A percentile compares a stretch with the other conserved stretches of the same genome.
Evolutionary conservation across 1,140 invertebrate genomes (phyloP).

Genomic region (Pararge aegeria): DNA sequence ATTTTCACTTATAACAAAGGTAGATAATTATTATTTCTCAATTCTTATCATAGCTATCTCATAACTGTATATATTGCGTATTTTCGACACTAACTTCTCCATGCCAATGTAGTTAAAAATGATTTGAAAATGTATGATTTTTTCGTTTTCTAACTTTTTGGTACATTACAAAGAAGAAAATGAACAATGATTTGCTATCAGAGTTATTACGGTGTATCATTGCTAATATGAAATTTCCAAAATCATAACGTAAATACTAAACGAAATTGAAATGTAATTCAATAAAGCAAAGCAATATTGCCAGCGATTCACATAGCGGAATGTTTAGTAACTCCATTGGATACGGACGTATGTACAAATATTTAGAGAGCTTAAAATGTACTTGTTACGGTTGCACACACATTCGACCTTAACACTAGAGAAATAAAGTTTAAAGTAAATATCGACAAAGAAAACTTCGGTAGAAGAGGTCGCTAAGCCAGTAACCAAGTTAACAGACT

Average conservation of each 20-base stretch:
- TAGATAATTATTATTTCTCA: too few species aligned
- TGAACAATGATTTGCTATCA: too few species aligned
- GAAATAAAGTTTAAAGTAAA: constrained; percentile 23
- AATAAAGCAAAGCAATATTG: constrained; percentile 33
- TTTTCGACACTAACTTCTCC: too few species aligned
- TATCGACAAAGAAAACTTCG: constrained; percentile 8
- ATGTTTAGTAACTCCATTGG: constrained; percentile 32
- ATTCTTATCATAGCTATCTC: too few species aligned
- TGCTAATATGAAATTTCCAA: constrained; percentile 22
- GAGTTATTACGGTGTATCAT: constrained; percentile 2
- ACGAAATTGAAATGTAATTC: constrained; percentile 30
- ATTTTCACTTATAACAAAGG: too few species aligned
- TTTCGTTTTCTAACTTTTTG: too few species aligned
- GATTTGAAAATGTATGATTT: too few species aligned
- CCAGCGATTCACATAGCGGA: constrained; percentile 20
- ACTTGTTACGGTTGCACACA: constrained; percentile 6
- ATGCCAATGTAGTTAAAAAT: too few species aligned
- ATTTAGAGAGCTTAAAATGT: constrained; percentile 34
- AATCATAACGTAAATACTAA: constrained; percentile 26
- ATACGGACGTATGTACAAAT: constrained; percentile 30
- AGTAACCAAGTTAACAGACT: constrained; percentile 43
- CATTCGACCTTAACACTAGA: constrained; percentile 11
- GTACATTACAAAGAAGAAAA: too few species aligned
- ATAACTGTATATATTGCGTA: too few species aligned
- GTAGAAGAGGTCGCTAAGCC: constrained; percentile 35